Evolutionary conservation across 2,888 invertebrate genomes (phyloP), one percentile per base, ranked within the genome.

Genomic region (Sturmia bella): DNA sequence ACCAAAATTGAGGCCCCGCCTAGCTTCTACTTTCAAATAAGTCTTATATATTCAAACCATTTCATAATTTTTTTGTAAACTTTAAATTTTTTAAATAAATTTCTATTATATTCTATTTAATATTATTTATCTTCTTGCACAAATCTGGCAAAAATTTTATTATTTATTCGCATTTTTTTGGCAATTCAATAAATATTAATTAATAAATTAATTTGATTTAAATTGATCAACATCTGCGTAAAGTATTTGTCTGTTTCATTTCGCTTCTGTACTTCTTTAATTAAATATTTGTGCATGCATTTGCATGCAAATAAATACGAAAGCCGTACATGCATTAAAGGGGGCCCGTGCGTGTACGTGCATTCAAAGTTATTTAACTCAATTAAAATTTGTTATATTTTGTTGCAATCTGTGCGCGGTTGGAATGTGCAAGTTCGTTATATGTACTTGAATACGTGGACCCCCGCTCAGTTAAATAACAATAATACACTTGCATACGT

Each of bases 331-430:
- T 19, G 15, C 41, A 41, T 27, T 21, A 19, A 21, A 45, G 15
- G n/a, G 41, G 52, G 13, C 27, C 17, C n/a, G n/a, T n/a, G 27
- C 43, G 21, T 43, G 39, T 41, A 76, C 66, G 80, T 81, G 72
- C 13, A 43, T 43, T 57, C 50, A 15, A 68, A 81, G 41, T 73
- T 68, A 81, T 77, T 76, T 73, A 63, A 77, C 68, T 77, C 81
- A 77, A 76, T 81, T 77, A 68, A 77, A 52, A 63, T 77, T 68
- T 77, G 43, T 41, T 69, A 61, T 57, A 72, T 32, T 41, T 72
- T 63, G 45, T 41, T 69, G 66, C 76, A 77, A 63, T 61, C 11
- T 77, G 72, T 32, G 56, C 9, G 48, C 63, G 54, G 27, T 19
- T 39, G n/a, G 6, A 57, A 12, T 48, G 39, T 32, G 19, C 45